phyloP scores from a whole-genome alignment of 2,888 invertebrate species.

The Mycogona germanica region DNA sequence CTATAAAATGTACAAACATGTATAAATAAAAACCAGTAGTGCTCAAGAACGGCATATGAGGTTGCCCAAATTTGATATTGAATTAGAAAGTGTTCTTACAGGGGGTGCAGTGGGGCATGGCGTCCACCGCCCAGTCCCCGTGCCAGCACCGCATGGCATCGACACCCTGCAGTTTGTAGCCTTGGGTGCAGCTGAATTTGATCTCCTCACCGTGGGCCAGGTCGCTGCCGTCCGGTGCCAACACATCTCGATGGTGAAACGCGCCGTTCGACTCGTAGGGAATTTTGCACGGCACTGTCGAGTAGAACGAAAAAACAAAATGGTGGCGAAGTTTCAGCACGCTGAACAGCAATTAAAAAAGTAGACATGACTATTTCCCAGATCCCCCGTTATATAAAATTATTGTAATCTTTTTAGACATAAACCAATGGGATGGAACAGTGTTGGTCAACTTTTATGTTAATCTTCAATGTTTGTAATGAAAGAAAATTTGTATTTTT shows the following conservation, averaged over 20 bases:
- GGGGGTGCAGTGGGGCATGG: slow-evolving; percentile 62
- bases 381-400: too few species aligned
- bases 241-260: slow-evolving; percentile 36
- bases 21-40: background rate
- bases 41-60: background rate
- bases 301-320: too few species aligned
- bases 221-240: slow-evolving; percentile 46
- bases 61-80: background rate
- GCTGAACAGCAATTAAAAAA: too few species aligned
- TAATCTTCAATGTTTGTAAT: too few species aligned
- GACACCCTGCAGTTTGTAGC: slow-evolving; percentile 49
- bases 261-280: slow-evolving; percentile 48
- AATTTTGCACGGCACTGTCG: slow-evolving; percentile 34
- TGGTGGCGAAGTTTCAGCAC: too few species aligned
- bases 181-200: slow-evolving; percentile 60
- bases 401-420: too few species aligned
- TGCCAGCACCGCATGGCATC: slow-evolving; percentile 62
- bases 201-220: slow-evolving; percentile 57
- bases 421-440: too few species aligned
- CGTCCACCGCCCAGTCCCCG: slow-evolving; percentile 66
- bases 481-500: too few species aligned
- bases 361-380: too few species aligned
- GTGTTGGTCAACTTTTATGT: too few species aligned
- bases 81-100: slow-evolving; percentile 36
- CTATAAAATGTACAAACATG: slow-evolving; percentile 31